Conservation (phyloP, 2,797 vertebrate genomes). For the Emydoidea blandingii region DNA sequence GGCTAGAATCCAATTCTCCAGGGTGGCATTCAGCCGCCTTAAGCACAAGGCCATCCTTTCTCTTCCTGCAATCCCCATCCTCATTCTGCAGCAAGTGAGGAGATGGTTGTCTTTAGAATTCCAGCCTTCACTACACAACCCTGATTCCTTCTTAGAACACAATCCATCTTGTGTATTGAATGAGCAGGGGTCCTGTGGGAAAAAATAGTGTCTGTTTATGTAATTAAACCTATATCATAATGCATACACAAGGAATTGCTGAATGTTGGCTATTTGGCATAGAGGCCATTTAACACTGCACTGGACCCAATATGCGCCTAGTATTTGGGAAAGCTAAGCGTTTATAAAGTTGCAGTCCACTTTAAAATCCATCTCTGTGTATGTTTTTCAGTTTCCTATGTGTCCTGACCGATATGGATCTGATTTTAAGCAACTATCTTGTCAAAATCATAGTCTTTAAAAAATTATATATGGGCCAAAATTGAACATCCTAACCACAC, state of each 20-base stretch:
- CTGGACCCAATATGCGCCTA: too few relatives aligned
- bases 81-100: background rate
- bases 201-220: background rate
- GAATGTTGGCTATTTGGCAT: background rate
- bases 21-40: background rate
- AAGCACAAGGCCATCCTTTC: background rate
- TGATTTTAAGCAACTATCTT: background rate
- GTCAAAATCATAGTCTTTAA: background rate
- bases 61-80: background rate
- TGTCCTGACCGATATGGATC: background rate
- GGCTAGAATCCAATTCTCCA: background rate
- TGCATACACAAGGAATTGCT: background rate
- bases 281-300: background rate
- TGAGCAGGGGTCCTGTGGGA: background rate
- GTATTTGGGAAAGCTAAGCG: background rate
- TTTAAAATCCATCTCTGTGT: background rate
- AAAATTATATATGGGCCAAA: background rate
- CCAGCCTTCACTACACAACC: background rate
- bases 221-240: background rate
- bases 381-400: background rate
- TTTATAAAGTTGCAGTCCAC: background rate
- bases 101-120: background rate
- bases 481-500: background rate
- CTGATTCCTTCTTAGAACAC: accelerated
- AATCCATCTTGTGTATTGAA: background rate